These are phyloP conservation scores for Geotrupes spiniger DNA, from an alignment of 2,888 invertebrate genomes.

Conservation along the genomic window DNA sequence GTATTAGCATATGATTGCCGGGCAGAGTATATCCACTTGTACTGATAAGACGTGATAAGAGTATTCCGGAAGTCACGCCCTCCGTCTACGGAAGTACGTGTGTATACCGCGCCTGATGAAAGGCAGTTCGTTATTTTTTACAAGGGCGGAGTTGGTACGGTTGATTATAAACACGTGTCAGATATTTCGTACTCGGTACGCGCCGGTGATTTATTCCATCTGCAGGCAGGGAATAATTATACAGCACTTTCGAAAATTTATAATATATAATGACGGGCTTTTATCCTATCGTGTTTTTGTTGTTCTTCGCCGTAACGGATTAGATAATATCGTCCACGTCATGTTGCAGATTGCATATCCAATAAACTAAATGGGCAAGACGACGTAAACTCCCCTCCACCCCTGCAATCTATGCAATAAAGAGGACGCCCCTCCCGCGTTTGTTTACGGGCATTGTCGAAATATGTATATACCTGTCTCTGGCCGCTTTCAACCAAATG, in stretches of 20 bases:
- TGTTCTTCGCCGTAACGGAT: slow-evolving; percentile 19
- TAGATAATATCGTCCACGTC: slow-evolving; percentile 23
- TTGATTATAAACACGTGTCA: slow-evolving; percentile 42
- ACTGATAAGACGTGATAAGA: slow-evolving; percentile 43
- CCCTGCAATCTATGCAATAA: slow-evolving; percentile 19
- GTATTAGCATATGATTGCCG: slow-evolving; percentile 45
- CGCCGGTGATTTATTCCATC: slow-evolving; percentile 39
- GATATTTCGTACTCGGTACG: slow-evolving; percentile 26
- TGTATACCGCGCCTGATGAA: slow-evolving; percentile 44
- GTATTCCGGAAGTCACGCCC: slow-evolving; percentile 40
- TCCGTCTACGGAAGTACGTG: slow-evolving; percentile 42
- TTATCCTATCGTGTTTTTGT: slow-evolving; percentile 19
- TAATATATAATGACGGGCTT: slow-evolving; percentile 30
- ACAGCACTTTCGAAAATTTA: slow-evolving; percentile 40
- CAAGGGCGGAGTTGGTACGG: slow-evolving; percentile 35
- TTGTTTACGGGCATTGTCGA: slow-evolving; percentile 30
- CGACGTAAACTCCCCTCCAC: slow-evolving; percentile 30
- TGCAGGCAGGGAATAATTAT: slow-evolving; percentile 38
- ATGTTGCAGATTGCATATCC: slow-evolving; percentile 30
- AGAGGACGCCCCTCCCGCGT: slow-evolving; percentile 9
- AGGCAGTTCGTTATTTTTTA: slow-evolving; percentile 45
- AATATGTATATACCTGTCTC: slow-evolving; percentile 30
- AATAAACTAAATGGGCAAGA: slow-evolving; percentile 39
- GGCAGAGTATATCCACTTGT: slow-evolving; percentile 43
- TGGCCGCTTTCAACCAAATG: slow-evolving; percentile 35